Conservation (phyloP, 2,113 vertebrate species). For the Sarotherodon lohbergeri region DNA sequence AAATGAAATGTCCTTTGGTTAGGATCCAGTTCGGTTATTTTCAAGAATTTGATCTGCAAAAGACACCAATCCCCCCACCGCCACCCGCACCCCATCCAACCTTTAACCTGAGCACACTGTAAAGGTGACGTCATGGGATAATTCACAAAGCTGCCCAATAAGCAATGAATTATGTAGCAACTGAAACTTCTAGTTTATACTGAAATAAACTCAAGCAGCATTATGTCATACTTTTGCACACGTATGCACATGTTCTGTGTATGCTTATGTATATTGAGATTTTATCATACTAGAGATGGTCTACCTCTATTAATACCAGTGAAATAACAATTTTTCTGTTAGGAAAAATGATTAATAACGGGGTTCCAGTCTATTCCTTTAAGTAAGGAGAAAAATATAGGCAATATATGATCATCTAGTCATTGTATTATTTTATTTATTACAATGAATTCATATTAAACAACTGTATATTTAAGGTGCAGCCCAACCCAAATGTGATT, state of each 20-base stretch:
- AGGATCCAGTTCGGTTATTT: not conserved
- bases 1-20: not conserved
- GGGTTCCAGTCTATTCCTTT: not conserved
- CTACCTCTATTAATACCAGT: not conserved
- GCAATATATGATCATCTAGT: not conserved
- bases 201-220: not conserved
- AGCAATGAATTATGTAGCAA: not conserved
- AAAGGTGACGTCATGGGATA: constrained; percentile 8
- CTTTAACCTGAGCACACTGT: not conserved
- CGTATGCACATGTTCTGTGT: not conserved
- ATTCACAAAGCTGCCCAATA: not conserved
- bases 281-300: not conserved
- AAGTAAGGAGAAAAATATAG: not conserved
- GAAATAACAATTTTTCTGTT: not conserved
- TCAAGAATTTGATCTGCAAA: not conserved
- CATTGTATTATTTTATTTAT: not conserved
- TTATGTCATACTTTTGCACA: not conserved
- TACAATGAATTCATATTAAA: not conserved
- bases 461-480: not conserved
- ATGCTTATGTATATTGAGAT: not conserved
- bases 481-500: not conserved
- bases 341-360: not conserved
- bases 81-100: not conserved
- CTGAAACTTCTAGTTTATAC: not conserved
- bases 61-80: not conserved